phyloP scores from a whole-genome alignment of 2,113 vertebrate genomes.

The Oreocharis arfaki region DNA sequence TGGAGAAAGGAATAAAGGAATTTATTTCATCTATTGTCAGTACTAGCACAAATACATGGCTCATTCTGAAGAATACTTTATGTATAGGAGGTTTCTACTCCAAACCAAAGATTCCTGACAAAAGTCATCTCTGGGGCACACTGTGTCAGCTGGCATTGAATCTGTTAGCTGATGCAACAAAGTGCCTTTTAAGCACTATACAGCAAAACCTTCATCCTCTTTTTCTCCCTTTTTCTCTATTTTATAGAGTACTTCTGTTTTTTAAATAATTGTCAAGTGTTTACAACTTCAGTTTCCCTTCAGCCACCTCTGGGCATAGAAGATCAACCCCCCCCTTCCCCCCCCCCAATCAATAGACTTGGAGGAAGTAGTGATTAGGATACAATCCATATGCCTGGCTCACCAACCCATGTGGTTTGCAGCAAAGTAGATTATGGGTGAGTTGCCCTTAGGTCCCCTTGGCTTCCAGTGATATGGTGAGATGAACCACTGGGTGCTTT shows the following conservation, averaged over 20 bases:
- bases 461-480: background rate
- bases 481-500: background rate
- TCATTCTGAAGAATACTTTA: background rate
- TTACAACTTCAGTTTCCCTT: background rate
- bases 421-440: background rate
- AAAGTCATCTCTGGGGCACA: background rate
- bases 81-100: background rate
- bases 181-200: background rate
- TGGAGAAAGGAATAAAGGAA: background rate
- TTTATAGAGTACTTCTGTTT: background rate
- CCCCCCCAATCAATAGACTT: accelerated
- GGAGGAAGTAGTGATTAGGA: accelerated
- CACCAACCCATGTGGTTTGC: accelerated
- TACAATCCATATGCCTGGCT: background rate
- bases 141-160: background rate
- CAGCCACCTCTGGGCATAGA: background rate
- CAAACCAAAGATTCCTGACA: background rate
- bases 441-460: background rate
- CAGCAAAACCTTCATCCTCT: background rate
- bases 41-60: background rate
- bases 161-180: background rate
- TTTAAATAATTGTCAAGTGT: background rate
- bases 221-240: background rate
- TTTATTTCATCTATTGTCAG: background rate
- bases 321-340: no score